These are phyloP conservation scores for Nothocercus nigrocapillus DNA, from an alignment of 2,113 vertebrate species.

Conservation along the genomic window DNA sequence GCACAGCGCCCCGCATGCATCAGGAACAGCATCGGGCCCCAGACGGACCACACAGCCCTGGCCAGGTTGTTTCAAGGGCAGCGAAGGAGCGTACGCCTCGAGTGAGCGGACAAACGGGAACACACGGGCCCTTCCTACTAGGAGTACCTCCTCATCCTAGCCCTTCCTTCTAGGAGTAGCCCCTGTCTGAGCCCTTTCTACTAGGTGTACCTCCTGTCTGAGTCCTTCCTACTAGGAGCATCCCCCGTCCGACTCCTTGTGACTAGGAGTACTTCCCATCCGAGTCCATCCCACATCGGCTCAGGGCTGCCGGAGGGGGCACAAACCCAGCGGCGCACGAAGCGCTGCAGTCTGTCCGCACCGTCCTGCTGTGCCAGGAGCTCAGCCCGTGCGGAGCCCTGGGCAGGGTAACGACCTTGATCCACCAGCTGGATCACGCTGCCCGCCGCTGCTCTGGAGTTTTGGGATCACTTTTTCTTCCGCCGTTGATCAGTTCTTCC, in stretches of 20 bases:
- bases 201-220: no score
- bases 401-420: background rate
- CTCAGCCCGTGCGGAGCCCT: background rate
- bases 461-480: background rate
- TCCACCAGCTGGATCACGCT: background rate
- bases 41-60: conserved; percentile 58
- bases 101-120: background rate
- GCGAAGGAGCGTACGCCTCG: background rate
- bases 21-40: background rate
- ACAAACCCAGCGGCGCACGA: accelerated
- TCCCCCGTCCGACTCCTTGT: no score
- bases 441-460: background rate
- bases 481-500: background rate
- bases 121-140: conserved; percentile 10
- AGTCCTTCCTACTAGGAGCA: no score
- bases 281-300: accelerated
- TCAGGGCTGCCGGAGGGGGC: background rate
- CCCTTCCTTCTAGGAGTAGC: no score
- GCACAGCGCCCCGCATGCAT: background rate
- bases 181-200: no score
- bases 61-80: conserved; percentile 5
- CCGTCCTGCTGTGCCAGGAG: no score
- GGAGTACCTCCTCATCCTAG: background rate
- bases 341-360: background rate
- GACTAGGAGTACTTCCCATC: no score